A percentile compares a stretch with the other conserved stretches of the same genome.
phyloP scores from a whole-genome alignment of 2,113 vertebrate genomes.

The Lanius collurio region DNA sequence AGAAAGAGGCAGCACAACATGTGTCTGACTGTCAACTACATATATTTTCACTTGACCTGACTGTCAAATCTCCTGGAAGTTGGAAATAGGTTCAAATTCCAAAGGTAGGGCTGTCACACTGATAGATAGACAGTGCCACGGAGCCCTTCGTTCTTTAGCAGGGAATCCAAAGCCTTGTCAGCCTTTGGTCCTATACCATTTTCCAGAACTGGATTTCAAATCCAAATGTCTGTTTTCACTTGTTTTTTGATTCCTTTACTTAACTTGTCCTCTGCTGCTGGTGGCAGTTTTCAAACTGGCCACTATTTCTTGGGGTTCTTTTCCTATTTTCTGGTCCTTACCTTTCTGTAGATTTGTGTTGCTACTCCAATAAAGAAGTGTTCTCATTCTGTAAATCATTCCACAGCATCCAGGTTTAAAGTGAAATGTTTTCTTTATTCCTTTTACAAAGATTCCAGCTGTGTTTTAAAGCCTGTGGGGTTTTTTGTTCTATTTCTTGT shows the following conservation, averaged over 20 bases:
- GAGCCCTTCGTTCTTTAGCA: background rate
- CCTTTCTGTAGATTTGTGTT: background rate
- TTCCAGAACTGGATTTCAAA: background rate
- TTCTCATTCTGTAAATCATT: constrained; percentile 12
- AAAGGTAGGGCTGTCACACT: background rate
- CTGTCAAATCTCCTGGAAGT: background rate
- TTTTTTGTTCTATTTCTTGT: background rate
- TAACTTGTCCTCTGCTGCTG: background rate
- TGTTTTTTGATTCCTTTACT: background rate
- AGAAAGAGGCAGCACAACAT: background rate
- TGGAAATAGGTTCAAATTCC: background rate
- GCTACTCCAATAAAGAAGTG: background rate
- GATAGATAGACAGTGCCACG: background rate
- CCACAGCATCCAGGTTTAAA: background rate
- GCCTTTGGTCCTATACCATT: background rate
- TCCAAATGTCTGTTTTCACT: background rate
- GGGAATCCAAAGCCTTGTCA: background rate
- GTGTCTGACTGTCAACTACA: background rate
- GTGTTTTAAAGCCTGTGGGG: background rate
- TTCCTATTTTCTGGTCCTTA: background rate
- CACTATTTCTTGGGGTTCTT: background rate
- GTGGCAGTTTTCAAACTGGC: background rate
- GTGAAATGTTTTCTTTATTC: constrained; percentile 13
- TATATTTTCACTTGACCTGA: background rate
- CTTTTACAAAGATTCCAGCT: background rate